Conservation (phyloP, 1,140 invertebrate genomes). For the Telenomus remus region DNA sequence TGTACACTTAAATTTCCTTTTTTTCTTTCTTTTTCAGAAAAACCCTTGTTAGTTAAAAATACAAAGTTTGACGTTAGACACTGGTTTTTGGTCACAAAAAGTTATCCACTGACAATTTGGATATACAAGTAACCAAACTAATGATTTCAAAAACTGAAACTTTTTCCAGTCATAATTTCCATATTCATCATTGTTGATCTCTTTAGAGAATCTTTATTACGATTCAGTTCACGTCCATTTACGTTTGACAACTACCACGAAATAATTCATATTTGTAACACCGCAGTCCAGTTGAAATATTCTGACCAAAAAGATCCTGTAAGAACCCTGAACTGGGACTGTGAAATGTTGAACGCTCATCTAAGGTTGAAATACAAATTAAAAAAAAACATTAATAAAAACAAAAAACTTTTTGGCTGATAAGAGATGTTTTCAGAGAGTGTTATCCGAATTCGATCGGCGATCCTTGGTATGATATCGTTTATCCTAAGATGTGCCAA, state of each 20-base stretch:
- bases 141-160: background rate
- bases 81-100: constrained; percentile 91
- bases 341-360: constrained; percentile 84
- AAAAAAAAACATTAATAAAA: too few relatives aligned
- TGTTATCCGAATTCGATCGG: constrained; percentile 59
- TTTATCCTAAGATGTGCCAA: constrained; percentile 91
- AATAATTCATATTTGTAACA: constrained; percentile 94
- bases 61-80: constrained; percentile 95
- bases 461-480: constrained; percentile 79
- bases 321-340: constrained; percentile 90
- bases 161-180: constrained; percentile 11
- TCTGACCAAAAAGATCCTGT: constrained; percentile 64
- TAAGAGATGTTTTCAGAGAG: constrained; percentile 33
- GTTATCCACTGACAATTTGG: constrained; percentile 89
- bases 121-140: constrained; percentile 83
- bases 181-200: constrained; percentile 8
- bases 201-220: constrained; percentile 86
- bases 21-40: constrained; percentile 76
- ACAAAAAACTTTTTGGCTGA: too few relatives aligned
- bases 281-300: constrained; percentile 91
- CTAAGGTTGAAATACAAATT: constrained; percentile 69
- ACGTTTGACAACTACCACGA: constrained; percentile 89
- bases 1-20: background rate
- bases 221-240: constrained; percentile 93
- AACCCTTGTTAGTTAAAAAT: constrained; percentile 87